phyloP scores from a whole-genome alignment of 2,797 vertebrate species.

The Typhlichthys subterraneus region DNA sequence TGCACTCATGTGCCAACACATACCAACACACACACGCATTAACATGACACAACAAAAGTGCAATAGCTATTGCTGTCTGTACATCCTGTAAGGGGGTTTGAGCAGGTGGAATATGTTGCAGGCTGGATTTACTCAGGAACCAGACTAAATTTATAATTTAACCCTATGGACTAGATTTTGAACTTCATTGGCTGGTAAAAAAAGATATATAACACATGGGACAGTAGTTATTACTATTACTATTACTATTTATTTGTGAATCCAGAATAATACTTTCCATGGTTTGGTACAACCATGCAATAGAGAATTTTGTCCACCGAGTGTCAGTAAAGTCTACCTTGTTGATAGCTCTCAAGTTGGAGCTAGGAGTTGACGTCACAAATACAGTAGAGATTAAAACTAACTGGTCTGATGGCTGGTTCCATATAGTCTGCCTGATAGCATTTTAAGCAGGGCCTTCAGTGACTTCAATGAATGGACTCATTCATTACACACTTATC shows the following conservation, averaged over 20 bases:
- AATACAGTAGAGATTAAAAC: neutral
- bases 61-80: constrained; percentile 5
- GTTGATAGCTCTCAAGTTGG: neutral
- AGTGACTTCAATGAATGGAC: constrained; percentile 18
- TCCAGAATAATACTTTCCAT: constrained; percentile 14
- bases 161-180: neutral
- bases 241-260: constrained; percentile 19
- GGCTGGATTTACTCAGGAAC: constrained; percentile 28
- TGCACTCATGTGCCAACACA: constrained; percentile 48
- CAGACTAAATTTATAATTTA: neutral
- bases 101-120: constrained; percentile 2
- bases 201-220: neutral
- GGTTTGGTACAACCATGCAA: constrained; percentile 2
- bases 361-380: neutral
- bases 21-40: constrained; percentile 13
- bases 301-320: constrained; percentile 37
- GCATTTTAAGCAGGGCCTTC: constrained; percentile 15
- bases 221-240: neutral
- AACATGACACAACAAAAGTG: constrained; percentile 46
- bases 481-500: neutral
- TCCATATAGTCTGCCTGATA: constrained; percentile 24
- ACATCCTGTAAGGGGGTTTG: constrained; percentile 5
- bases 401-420: constrained; percentile 18
- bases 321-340: constrained; percentile 45
- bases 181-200: neutral